Evolutionary conservation across 2,113 vertebrate genomes (phyloP), one percentile per base, ranked within the genome.

Genomic region (Spea multiplicata): DNA sequence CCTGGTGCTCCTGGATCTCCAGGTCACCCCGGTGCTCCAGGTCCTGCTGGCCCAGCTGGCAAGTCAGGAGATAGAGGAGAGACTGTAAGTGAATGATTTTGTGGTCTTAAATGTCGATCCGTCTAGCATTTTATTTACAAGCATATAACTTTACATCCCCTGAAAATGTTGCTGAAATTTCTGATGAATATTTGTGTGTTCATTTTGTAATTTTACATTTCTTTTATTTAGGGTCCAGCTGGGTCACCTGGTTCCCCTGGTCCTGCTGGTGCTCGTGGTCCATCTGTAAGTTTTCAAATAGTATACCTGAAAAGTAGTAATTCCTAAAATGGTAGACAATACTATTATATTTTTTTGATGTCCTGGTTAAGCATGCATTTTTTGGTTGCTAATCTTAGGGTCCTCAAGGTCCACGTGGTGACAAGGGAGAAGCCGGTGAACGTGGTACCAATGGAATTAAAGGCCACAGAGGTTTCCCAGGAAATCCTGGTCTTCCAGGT

Each of bases 371-470:
- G 14, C 1, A 12, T 44, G 4, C 44, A 49, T 8, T 59, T 64
- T 47, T 48, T 55, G 6, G 30, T 44, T 64, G 10, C n/a, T 13
- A 61, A 64, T 81, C n/a, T 78, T 49, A 94, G 93, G 93, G 93
- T 81, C 77, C 86, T 67, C 90, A 91, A 86, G 93, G 93, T 48
- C 68, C 88, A 76, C 91, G 91, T 64, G 93, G 93, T 71, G 92
- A 93, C 66, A 94, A 94, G 85, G 93, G 93, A 62, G 93, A 94
- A 89, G 57, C 90, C 8, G 93, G 93, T 50, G 90, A 93, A 78
- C 87, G 92, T 82, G 93, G 93, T 8, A 81, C 66, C 16, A 81
- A 0, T 0, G 93, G 93, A 55, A 88, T 94, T 6, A 94, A 94
- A 82, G 93, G 93, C 76, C 93, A 94, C 14, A 91, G 91, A 84